Conservation (phyloP, 2,888 invertebrate species). For the Timandra comae region DNA sequence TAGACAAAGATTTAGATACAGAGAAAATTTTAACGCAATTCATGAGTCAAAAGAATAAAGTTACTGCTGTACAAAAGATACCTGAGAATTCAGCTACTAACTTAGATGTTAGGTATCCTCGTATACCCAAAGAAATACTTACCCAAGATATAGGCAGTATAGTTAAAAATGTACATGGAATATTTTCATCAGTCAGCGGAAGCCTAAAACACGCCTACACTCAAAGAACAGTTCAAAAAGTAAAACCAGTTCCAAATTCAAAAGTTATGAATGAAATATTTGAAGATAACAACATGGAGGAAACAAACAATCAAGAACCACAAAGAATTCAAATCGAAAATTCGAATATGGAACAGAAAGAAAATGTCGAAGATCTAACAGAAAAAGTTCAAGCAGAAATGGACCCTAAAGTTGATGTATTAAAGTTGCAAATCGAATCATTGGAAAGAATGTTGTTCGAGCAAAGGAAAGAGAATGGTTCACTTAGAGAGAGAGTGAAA, state of each 20-base stretch:
- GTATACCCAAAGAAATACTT: slow-evolving; percentile 57
- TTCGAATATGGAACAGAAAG: neutral
- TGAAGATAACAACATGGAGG: slow-evolving; percentile 48
- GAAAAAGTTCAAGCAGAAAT: slow-evolving; percentile 4
- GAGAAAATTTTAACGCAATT: slow-evolving; percentile 55
- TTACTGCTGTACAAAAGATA: slow-evolving; percentile 48
- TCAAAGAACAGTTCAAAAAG: slow-evolving; percentile 43
- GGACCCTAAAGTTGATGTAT: slow-evolving; percentile 29
- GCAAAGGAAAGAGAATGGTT: slow-evolving; percentile 52
- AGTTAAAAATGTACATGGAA: slow-evolving; percentile 70
- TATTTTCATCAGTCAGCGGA: slow-evolving; percentile 67
- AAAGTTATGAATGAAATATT: slow-evolving; percentile 67
- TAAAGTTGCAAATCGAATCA: slow-evolving; percentile 52
- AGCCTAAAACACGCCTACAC: slow-evolving; percentile 65
- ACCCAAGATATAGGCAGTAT: slow-evolving; percentile 64
- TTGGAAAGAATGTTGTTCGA: slow-evolving; percentile 55
- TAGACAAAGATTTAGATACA: slow-evolving; percentile 40
- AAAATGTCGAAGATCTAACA: neutral
- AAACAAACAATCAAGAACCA: too few species aligned
- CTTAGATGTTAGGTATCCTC: slow-evolving; percentile 37
- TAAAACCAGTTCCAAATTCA: slow-evolving; percentile 46
- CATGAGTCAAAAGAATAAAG: slow-evolving; percentile 48
- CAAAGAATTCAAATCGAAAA: too few species aligned
- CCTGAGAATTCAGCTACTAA: slow-evolving; percentile 31
- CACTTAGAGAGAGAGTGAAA: slow-evolving; percentile 48